These are phyloP conservation scores for Melanostoma scalare DNA, from an alignment of 2,888 invertebrate genomes.

Conservation along the genomic window DNA sequence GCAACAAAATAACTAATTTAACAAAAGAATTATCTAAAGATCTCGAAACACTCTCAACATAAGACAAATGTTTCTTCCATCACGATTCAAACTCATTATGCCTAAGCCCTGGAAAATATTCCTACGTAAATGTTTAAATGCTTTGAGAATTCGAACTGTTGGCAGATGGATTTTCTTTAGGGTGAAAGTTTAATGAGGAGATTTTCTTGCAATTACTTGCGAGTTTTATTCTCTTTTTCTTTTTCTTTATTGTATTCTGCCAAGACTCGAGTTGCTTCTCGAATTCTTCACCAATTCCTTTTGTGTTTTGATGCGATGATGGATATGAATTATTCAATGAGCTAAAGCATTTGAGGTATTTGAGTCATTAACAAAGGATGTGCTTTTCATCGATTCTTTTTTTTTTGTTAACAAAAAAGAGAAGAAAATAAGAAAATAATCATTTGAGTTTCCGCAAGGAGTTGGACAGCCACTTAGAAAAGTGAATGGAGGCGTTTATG, in stretches of 20 bases:
- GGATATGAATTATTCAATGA: constrained; percentile 65
- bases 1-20: constrained; percentile 40
- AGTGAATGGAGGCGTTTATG: neutral
- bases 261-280: constrained; percentile 28
- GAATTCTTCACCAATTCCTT: constrained; percentile 8
- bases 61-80: neutral
- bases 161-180: constrained; percentile 31
- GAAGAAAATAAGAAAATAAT: constrained; percentile 20
- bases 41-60: constrained; percentile 1
- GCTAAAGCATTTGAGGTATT: constrained; percentile 43
- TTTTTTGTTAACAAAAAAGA: neutral
- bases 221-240: constrained; percentile 4
- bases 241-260: neutral
- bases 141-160: constrained; percentile 30
- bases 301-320: constrained; percentile 33
- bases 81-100: constrained; percentile 35
- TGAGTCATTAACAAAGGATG: constrained; percentile 51
- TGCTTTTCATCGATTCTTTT: constrained; percentile 52
- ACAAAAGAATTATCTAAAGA: constrained; percentile 5
- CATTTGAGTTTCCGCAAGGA: constrained; percentile 45
- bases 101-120: constrained; percentile 3
- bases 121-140: constrained; percentile 5
- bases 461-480: constrained; percentile 19
- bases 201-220: constrained; percentile 49
- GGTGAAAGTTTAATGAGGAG: constrained; percentile 51